Conservation (phyloP, 2,113 vertebrate species). For the Carassius auratus region DNA sequence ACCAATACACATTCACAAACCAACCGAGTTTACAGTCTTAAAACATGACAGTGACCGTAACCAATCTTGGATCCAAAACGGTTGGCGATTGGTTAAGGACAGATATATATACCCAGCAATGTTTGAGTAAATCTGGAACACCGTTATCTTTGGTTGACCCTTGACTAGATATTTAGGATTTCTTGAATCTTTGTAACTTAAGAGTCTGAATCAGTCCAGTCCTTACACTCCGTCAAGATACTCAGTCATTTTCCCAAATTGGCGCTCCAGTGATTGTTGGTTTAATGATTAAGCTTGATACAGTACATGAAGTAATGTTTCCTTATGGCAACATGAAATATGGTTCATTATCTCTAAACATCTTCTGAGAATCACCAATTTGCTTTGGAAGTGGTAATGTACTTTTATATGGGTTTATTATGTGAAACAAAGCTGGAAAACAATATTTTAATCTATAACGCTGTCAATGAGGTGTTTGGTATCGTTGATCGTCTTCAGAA, state of each 20-base stretch:
- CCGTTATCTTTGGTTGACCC: background rate
- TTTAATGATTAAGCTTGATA: conserved; percentile 16
- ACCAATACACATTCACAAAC: background rate
- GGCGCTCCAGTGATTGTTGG: background rate
- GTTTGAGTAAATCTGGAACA: background rate
- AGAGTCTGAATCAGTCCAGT: background rate
- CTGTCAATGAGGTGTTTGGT: background rate
- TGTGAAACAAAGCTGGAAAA: background rate
- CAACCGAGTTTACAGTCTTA: background rate
- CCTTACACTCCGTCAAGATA: background rate
- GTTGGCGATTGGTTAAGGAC: background rate
- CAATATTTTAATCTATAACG: background rate
- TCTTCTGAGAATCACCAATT: background rate
- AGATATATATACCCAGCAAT: background rate
- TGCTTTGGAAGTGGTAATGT: background rate
- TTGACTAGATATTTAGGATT: background rate
- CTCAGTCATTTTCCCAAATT: background rate
- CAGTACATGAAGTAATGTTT: conserved; percentile 6
- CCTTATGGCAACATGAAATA: background rate
- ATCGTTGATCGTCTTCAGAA: background rate
- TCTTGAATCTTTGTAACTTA: background rate
- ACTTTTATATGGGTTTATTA: background rate
- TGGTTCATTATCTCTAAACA: background rate
- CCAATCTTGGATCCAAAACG: background rate
- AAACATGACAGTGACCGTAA: background rate